Conservation (phyloP, 2,113 vertebrate genomes). For the Columbina picui region DNA sequence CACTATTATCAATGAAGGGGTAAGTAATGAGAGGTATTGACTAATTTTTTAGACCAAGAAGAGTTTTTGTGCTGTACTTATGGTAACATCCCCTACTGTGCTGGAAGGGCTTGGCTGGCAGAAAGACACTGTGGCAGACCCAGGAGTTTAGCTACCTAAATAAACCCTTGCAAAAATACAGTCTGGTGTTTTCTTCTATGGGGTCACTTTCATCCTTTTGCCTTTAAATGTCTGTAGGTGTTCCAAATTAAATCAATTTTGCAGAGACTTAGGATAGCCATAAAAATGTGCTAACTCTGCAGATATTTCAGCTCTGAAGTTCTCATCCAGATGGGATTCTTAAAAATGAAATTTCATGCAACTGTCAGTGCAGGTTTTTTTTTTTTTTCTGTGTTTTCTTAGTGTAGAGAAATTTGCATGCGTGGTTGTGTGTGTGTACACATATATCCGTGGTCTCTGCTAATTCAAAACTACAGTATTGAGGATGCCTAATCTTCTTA, state of each 20-base stretch:
- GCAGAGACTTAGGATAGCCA: not conserved
- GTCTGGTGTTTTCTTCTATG: not conserved
- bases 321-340: not conserved
- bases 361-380: not conserved
- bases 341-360: not conserved
- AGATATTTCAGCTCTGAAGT: not conserved
- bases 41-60: not conserved
- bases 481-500: not conserved
- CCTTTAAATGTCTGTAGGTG: not conserved
- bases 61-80: not conserved
- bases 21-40: not conserved
- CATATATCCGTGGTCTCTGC: accelerated
- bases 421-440: not conserved
- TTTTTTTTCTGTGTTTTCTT: not conserved
- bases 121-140: not conserved
- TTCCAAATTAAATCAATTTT: not conserved
- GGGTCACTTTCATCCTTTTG: not conserved
- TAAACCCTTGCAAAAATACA: not conserved
- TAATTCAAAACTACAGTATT: not conserved
- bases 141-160: not conserved
- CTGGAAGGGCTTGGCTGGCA: not conserved
- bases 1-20: no score
- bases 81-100: accelerated
- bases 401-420: not conserved
- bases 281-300: not conserved